Conservation (phyloP, 2,888 invertebrate genomes). For the Ryuthela nishihirai region DNA sequence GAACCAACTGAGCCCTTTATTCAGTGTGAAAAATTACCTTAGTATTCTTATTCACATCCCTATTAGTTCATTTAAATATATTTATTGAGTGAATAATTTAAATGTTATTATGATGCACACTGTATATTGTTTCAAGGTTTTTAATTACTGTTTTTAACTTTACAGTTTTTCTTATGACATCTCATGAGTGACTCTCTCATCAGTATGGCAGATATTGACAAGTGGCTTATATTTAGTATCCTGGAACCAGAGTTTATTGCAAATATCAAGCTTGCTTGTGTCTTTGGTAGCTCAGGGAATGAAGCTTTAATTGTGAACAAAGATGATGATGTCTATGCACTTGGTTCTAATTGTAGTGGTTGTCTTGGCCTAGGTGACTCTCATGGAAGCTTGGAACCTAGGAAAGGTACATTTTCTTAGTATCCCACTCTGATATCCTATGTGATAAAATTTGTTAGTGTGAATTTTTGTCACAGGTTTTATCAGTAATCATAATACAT, state of each 20-base stretch:
- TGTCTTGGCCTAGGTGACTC: conserved; percentile 58
- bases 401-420: conserved; percentile 19
- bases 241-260: conserved; percentile 55
- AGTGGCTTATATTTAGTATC: conserved; percentile 60
- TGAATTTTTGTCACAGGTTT: neutral
- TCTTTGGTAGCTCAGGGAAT: conserved; percentile 59
- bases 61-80: no score
- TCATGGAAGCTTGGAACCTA: conserved; percentile 53
- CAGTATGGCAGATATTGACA: conserved; percentile 48
- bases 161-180: conserved; percentile 3
- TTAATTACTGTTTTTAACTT: no score
- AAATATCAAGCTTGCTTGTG: conserved; percentile 56
- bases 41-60: no score
- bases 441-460: neutral
- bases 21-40: no score
- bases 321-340: conserved; percentile 58
- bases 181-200: conserved; percentile 13
- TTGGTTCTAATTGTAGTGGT: conserved; percentile 59
- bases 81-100: no score
- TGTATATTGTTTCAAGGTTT: no score
- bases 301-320: conserved; percentile 60
- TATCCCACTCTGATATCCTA: neutral
- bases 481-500: no score
- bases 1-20: no score
- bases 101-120: no score